Percentiles rank a stretch among this genome's conserved stretches.
Conservation (phyloP, 2,888 invertebrate species). For the Yponomeuta plumbellus region DNA sequence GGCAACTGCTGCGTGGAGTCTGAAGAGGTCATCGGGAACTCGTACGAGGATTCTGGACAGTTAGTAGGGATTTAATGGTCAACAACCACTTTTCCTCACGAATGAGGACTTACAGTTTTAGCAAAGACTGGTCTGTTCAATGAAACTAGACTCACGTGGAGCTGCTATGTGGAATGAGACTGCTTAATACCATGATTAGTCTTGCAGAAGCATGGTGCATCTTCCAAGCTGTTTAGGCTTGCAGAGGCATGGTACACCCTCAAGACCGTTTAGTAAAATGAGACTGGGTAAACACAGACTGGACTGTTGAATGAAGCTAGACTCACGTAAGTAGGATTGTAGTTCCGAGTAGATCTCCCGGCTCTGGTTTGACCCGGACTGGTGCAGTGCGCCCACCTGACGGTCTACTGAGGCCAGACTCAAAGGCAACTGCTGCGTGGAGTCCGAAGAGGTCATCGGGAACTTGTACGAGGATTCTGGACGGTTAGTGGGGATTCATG, state of each 20-base stretch:
- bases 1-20: slow-evolving; percentile 58
- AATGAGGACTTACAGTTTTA: no score
- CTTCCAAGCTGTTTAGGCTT: no score
- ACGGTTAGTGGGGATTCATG: no score
- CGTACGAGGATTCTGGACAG: slow-evolving; percentile 59
- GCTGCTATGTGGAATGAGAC: no score
- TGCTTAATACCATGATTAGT: no score
- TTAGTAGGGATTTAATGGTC: neutral
- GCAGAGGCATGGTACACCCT: no score
- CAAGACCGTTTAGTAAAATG: no score
- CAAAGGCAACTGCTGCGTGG: slow-evolving; percentile 53
- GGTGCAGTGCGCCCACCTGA: slow-evolving; percentile 55
- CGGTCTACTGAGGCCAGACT: slow-evolving; percentile 64
- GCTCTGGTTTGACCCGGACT: slow-evolving; percentile 33
- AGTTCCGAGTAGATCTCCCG: slow-evolving; percentile 33
- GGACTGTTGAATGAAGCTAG: no score
- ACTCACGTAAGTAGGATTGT: slow-evolving; percentile 15
- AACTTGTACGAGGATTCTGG: slow-evolving; percentile 66
- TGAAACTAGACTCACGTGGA: no score
- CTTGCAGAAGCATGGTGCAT: no score
- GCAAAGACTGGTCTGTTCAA: neutral
- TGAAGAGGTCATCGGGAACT: slow-evolving; percentile 70
- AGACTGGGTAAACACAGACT: no score
- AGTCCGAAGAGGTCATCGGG: slow-evolving; percentile 70
- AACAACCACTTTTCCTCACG: no score